Evolutionary conservation across 2,797 vertebrate species (phyloP).

Genomic region (Paratrypauchen microcephalus): DNA sequence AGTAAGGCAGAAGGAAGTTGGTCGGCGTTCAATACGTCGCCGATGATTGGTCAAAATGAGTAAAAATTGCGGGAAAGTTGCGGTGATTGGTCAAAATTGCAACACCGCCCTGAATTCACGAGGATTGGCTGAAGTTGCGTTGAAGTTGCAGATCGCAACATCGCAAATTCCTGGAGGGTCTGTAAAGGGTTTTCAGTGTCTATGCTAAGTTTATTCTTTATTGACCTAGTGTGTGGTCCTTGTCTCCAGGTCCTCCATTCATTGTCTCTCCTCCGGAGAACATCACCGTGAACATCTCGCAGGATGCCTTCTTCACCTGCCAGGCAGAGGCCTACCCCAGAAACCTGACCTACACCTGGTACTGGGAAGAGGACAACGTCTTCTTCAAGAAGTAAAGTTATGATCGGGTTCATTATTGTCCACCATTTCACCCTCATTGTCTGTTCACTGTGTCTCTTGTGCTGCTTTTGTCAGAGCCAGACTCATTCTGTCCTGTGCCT

Average conservation of each 20-base stretch:
- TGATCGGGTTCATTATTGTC: constrained; percentile 72
- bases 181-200: too few relatives aligned
- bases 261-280: constrained; percentile 96
- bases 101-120: too few relatives aligned
- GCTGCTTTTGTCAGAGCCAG: constrained; percentile 8
- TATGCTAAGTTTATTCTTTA: neutral
- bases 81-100: too few relatives aligned
- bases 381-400: constrained; percentile 98
- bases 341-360: constrained; percentile 98
- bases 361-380: constrained; percentile 98
- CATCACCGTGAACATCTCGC: constrained; percentile 98
- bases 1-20: too few relatives aligned
- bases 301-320: constrained; percentile 98
- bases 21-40: too few relatives aligned
- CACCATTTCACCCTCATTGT: constrained; percentile 16
- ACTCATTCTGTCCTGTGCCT: neutral
- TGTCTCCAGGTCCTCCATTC: constrained; percentile 88
- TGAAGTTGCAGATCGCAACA: too few relatives aligned
- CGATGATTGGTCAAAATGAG: too few relatives aligned
- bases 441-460: constrained; percentile 10
- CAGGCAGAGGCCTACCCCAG: constrained; percentile 97
- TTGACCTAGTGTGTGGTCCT: constrained; percentile 11
- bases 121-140: too few relatives aligned
- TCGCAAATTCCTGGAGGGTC: too few relatives aligned
- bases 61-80: too few relatives aligned